Evolutionary conservation across 2,113 vertebrate genomes (phyloP), one percentile per base, ranked within the genome.

Genomic region (Oryzias melastigma): DNA sequence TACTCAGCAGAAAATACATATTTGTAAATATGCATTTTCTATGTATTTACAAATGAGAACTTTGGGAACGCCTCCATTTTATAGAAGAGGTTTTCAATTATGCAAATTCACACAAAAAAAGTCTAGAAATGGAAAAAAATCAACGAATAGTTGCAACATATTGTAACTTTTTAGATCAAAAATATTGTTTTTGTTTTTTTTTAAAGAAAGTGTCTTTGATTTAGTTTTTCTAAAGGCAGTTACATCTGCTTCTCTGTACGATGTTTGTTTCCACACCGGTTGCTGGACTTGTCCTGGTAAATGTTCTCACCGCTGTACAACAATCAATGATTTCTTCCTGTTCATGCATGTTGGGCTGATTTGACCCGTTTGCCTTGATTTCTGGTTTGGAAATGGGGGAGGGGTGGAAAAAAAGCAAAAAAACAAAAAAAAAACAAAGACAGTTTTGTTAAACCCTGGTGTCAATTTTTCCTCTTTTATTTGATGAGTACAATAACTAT

Each of bases 401-500:
- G 44, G 44, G 16, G 4, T 3, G n/a, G n/a, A 10, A 57, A 54
- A 54, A 44, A 67, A 29, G 6, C 7, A 7, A 60, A 85, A 58
- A 60, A 57, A 41, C 45, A 65, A 82, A 88, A 89, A 84, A 51
- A 60, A 43, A 4, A 25, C 29, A 24, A 67, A 73, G 74, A 78
- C 50, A 69, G 78, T 77, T 84, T 88, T 87, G 82, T 86, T 89
- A 68, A 80, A 70, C 68, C 22, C 50, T 77, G 64, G 84, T 70
- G 90, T 93, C 89, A 91, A 86, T 68, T 93, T 92, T 94, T 94
- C 92, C 92, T 95, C 93, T 94, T 92, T 95, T 92, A 93, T 95
- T 95, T 95, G 92, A 93, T 95, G 94, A 95, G 95, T 96, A 95
- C 93, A 93, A 95, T 94, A 93, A 94, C 94, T 94, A 95, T 94